These are phyloP conservation scores for Cerastis rubricosa DNA, from an alignment of 2,888 invertebrate genomes.

Conservation along the genomic window DNA sequence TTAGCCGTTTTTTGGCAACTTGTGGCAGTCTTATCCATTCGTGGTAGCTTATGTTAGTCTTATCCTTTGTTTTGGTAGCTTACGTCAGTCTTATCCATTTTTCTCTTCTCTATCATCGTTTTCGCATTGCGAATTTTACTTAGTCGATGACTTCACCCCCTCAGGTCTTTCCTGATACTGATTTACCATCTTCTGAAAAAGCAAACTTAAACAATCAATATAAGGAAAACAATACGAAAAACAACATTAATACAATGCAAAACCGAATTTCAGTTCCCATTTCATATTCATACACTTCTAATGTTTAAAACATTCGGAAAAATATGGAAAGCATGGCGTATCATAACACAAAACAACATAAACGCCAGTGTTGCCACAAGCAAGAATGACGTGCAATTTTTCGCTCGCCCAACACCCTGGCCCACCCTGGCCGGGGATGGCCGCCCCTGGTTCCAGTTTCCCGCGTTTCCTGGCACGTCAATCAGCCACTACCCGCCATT, in stretches of 20 bases:
- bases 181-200: neutral
- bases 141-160: neutral
- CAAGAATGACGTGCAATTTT: conserved; percentile 81
- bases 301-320: conserved; percentile 60
- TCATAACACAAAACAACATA: conserved; percentile 26
- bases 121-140: neutral
- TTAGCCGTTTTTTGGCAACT: too few relatives aligned
- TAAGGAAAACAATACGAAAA: conserved; percentile 7
- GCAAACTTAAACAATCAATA: neutral
- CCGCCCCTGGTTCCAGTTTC: conserved; percentile 43
- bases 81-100: neutral
- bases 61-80: neutral
- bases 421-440: conserved; percentile 22
- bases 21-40: too few relatives aligned
- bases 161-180: neutral
- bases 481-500: conserved; percentile 83
- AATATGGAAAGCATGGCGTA: conserved; percentile 46
- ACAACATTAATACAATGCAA: conserved; percentile 22
- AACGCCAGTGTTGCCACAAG: conserved; percentile 64
- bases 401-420: conserved; percentile 65
- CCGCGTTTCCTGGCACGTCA: conserved; percentile 80
- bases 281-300: conserved; percentile 45
- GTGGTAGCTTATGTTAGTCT: too few relatives aligned
- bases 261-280: conserved; percentile 28
- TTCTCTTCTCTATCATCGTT: neutral